A percentile compares a stretch with the other conserved stretches of the same genome.
These are phyloP conservation scores for fruit fly (Drosophila melanogaster) DNA, from an alignment of 1,140 invertebrate species.

Conservation along the genomic window DNA sequence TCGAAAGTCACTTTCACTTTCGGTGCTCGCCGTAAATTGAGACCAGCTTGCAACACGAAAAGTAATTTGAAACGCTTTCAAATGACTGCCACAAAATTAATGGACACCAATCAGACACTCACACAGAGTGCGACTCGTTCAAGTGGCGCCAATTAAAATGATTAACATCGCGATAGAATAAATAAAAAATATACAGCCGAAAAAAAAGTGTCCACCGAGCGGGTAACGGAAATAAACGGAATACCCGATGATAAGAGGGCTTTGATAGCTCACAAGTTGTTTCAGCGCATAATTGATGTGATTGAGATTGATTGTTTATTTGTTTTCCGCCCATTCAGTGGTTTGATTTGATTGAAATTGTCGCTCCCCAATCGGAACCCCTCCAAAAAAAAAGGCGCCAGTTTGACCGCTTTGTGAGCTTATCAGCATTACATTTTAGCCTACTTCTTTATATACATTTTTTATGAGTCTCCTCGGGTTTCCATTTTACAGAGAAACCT, in stretches of 20 bases:
- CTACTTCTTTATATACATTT: slow-evolving; percentile 30
- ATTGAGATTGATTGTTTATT: slow-evolving; percentile 82
- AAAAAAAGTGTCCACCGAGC: slow-evolving; percentile 44
- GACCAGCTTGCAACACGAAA: slow-evolving; percentile 63
- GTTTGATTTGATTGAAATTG: slow-evolving; percentile 51
- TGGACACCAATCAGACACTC: slow-evolving; percentile 65
- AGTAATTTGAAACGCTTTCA: slow-evolving; percentile 78
- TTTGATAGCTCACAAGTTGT: slow-evolving; percentile 64
- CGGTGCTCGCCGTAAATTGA: slow-evolving; percentile 23
- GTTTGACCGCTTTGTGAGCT: slow-evolving; percentile 66
- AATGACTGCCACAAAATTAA: slow-evolving; percentile 71
- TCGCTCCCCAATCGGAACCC: slow-evolving; percentile 17
- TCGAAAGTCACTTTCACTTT: slow-evolving; percentile 73
- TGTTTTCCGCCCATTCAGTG: slow-evolving; percentile 54
- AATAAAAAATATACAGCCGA: slow-evolving; percentile 36
- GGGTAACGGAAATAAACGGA: slow-evolving; percentile 27
- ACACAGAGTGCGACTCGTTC: slow-evolving; percentile 37
- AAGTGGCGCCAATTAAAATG: slow-evolving; percentile 81
- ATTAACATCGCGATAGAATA: slow-evolving; percentile 73
- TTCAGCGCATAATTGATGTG: slow-evolving; percentile 78
- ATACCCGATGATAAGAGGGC: slow-evolving; percentile 62
- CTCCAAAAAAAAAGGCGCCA: slow-evolving; percentile 26
- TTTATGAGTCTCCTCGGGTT: background rate
- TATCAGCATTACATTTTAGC: slow-evolving; percentile 75
- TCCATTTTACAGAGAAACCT: background rate